Evolutionary conservation across 2,113 vertebrate genomes (phyloP).

Genomic region (Pogona vitticeps): DNA sequence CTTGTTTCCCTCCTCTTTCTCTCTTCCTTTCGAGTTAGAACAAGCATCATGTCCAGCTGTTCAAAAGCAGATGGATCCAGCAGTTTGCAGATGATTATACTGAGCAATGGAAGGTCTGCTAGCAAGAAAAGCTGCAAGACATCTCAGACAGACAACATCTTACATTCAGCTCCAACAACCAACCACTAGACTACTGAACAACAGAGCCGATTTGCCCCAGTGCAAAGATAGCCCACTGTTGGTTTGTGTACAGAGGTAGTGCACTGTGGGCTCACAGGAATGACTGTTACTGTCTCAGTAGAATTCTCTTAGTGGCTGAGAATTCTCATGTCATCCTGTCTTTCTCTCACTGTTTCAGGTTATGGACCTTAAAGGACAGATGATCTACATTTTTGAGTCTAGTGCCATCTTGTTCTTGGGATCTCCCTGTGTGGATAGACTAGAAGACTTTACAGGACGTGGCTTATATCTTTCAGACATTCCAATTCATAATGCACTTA

Average conservation of each 20-base stretch:
- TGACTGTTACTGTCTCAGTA: not conserved
- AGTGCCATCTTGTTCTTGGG: conserved; percentile 92
- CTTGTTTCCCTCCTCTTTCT: too few relatives aligned
- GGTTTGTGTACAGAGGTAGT: not conserved
- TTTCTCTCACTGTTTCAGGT: conserved; percentile 77
- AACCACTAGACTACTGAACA: too few relatives aligned
- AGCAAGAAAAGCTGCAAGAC: too few relatives aligned
- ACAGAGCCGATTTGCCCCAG: too few relatives aligned
- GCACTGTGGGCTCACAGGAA: not conserved
- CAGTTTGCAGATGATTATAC: too few relatives aligned
- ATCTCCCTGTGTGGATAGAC: conserved; percentile 93
- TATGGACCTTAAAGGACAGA: conserved; percentile 98
- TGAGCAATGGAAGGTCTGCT: too few relatives aligned
- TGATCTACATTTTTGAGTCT: conserved; percentile 97
- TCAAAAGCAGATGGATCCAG: too few relatives aligned
- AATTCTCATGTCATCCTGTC: conserved; percentile 37
- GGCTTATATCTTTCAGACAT: conserved; percentile 97
- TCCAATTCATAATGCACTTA: conserved; percentile 93
- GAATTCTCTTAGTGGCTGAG: not conserved
- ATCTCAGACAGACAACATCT: too few relatives aligned
- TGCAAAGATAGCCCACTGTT: too few relatives aligned
- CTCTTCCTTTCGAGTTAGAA: too few relatives aligned
- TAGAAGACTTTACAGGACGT: conserved; percentile 94
- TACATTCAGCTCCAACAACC: too few relatives aligned
- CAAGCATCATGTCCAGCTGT: too few relatives aligned